phyloP scores from a whole-genome alignment of 2,797 vertebrate genomes.

The Anguilla megastoma region DNA sequence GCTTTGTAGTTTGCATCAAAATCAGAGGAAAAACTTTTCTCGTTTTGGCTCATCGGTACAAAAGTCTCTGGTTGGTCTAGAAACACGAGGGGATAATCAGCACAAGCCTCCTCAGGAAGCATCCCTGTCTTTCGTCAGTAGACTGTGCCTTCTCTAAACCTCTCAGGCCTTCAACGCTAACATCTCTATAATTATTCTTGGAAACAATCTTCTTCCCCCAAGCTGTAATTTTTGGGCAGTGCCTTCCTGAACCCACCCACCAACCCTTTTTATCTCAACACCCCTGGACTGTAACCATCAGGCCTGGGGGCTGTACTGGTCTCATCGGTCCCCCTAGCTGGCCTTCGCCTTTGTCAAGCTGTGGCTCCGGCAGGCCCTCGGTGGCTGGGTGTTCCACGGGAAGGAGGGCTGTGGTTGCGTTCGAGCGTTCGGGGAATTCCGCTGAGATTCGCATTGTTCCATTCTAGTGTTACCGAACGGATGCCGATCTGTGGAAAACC shows the following conservation, averaged over 20 bases:
- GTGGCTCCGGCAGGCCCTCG: not conserved
- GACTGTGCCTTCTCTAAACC: not conserved
- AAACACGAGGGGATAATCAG: not conserved
- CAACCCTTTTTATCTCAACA: not conserved
- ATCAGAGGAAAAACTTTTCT: too few species aligned
- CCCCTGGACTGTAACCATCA: not conserved
- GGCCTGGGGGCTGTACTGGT: not conserved
- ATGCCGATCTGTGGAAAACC: conserved; percentile 21
- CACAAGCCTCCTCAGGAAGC: not conserved
- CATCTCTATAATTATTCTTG: not conserved
- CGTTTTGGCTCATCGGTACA: too few species aligned
- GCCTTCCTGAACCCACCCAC: not conserved
- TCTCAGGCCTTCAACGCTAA: not conserved
- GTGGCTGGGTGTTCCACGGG: not conserved
- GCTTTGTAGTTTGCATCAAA: too few species aligned
- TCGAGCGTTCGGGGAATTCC: conserved; percentile 13
- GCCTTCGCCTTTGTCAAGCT: not conserved
- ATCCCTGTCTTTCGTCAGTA: not conserved
- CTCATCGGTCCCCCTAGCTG: not conserved
- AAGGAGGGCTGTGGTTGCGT: not conserved
- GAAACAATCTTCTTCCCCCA: not conserved
- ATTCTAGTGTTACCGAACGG: conserved; percentile 18
- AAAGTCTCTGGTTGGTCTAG: too few species aligned
- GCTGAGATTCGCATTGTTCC: conserved; percentile 26
- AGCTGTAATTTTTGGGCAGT: not conserved